Evolutionary conservation across 2,888 invertebrate genomes (phyloP).

Genomic region (Cheilosia vernalis): DNA sequence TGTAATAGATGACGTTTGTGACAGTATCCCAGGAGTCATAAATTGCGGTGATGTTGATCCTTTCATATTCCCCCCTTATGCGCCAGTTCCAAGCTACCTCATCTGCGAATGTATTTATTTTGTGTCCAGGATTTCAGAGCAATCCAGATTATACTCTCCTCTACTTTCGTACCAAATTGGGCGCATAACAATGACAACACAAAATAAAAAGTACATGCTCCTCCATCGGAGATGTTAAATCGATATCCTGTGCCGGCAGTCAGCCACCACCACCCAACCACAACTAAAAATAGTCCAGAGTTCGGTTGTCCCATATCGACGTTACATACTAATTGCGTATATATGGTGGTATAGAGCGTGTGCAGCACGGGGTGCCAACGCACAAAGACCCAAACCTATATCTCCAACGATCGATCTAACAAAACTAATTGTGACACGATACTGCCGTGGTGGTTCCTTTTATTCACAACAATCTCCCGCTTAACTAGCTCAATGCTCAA

Average conservation of each 20-base stretch:
- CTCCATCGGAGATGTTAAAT: slow-evolving; percentile 54
- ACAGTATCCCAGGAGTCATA: no score
- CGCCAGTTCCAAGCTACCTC: no score
- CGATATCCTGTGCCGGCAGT: slow-evolving; percentile 48
- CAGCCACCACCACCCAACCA: slow-evolving; percentile 19
- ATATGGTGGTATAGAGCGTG: slow-evolving; percentile 15
- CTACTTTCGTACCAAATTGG: no score
- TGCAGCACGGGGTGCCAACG: slow-evolving; percentile 59
- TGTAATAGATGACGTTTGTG: no score
- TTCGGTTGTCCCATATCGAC: slow-evolving; percentile 55
- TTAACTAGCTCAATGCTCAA: slow-evolving; percentile 69
- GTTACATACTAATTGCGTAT: slow-evolving; percentile 32
- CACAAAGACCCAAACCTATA: slow-evolving; percentile 54
- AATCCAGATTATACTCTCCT: no score
- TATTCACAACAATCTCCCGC: slow-evolving; percentile 49
- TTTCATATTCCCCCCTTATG: no score
- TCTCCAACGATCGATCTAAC: slow-evolving; percentile 72
- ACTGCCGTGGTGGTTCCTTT: slow-evolving; percentile 44
- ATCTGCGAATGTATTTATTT: no score
- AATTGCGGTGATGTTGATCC: no score
- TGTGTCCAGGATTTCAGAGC: no score
- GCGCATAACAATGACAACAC: background rate
- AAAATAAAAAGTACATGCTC: slow-evolving; percentile 10
- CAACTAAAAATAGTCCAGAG: slow-evolving; percentile 22
- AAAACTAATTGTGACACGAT: slow-evolving; percentile 67